phyloP scores from a whole-genome alignment of 2,797 vertebrate genomes.

The Discoglossus pictus region DNA sequence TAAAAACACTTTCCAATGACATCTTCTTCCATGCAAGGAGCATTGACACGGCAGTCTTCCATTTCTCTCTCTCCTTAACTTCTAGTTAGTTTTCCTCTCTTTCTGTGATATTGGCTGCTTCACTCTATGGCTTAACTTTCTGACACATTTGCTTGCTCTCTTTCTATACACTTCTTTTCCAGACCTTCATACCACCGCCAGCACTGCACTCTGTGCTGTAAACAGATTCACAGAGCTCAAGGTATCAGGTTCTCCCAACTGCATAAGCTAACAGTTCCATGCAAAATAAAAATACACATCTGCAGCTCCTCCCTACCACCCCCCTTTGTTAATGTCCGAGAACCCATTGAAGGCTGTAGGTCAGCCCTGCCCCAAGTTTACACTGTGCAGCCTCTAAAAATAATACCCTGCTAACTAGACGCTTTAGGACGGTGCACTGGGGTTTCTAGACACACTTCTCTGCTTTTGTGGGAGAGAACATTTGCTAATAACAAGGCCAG shows the following conservation, averaged over 20 bases:
- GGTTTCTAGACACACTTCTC: background rate
- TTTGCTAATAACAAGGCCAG: background rate
- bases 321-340: conserved; percentile 32
- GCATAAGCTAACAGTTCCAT: conserved; percentile 49
- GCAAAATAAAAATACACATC: conserved; percentile 50
- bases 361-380: conserved; percentile 33
- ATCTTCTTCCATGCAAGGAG: conserved; percentile 15
- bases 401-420: conserved; percentile 21
- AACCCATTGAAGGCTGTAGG: conserved; percentile 44
- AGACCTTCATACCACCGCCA: conserved; percentile 50
- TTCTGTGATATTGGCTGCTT: conserved; percentile 15
- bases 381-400: conserved; percentile 37
- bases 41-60: conserved; percentile 2
- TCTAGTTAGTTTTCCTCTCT: conserved; percentile 14
- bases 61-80: background rate
- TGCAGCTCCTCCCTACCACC: conserved; percentile 38
- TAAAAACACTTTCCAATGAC: conserved; percentile 12
- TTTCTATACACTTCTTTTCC: conserved; percentile 12
- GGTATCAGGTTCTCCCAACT: conserved; percentile 49
- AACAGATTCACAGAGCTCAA: conserved; percentile 52
- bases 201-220: conserved; percentile 52
- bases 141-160: conserved; percentile 1
- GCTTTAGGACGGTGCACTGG: background rate
- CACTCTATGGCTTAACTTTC: conserved; percentile 23
- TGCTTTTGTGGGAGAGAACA: background rate